Evolutionary conservation across 2,797 vertebrate genomes (phyloP).

Genomic region (Brachyalestes nurse): DNA sequence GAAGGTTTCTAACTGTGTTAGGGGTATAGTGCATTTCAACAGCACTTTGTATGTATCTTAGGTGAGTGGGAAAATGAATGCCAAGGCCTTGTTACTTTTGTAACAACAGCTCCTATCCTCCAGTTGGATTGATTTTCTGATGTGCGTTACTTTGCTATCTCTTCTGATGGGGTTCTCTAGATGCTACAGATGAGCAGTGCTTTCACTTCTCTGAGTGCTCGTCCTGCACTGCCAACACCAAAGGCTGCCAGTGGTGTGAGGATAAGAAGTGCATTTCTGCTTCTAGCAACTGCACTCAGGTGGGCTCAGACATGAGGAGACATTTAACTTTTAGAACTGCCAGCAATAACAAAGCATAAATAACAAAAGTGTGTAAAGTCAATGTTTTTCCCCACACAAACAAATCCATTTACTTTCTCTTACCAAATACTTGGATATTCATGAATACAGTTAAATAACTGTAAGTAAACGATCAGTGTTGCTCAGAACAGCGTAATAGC

Average conservation of each 20-base stretch:
- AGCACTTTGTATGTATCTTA: not conserved
- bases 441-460: no score
- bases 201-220: constrained; percentile 90
- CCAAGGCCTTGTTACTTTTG: not conserved
- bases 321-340: not conserved
- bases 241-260: constrained; percentile 96
- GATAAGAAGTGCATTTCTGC: constrained; percentile 94
- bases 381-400: no score
- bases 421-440: no score
- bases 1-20: not conserved
- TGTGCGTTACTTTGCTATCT: constrained; percentile 25
- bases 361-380: no score
- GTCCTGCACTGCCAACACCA: constrained; percentile 95
- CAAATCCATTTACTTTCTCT: no score
- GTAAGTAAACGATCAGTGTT: no score
- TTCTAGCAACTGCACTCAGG: constrained; percentile 85
- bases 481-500: no score
- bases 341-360: no score
- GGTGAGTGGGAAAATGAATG: not conserved
- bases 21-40: not conserved
- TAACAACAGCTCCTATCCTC: not conserved
- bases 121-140: not conserved
- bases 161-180: constrained; percentile 63
- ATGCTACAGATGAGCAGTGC: constrained; percentile 86
- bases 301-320: not conserved